Evolutionary conservation across 35 echinoderm and acorn worm species (phyloP), one percentile per base, ranked within the genome.

Genomic region (Ptychodera flava): DNA sequence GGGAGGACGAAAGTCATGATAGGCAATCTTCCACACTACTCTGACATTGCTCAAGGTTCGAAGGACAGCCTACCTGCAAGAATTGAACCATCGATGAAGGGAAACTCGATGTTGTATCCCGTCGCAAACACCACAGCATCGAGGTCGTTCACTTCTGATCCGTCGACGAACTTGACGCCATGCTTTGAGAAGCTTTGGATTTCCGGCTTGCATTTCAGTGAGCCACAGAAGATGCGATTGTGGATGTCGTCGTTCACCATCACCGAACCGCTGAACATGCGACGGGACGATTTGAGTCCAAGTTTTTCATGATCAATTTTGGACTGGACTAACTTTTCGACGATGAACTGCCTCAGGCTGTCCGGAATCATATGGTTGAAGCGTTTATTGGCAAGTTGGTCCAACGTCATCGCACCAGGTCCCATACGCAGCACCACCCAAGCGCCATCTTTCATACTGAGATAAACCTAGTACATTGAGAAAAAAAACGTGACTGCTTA

Each of bases 61-160:
- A n/a, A n/a, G n/a, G n/a, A n/a, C n/a, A n/a, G n/a, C n/a, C n/a
- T 81, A 93, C 91, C 91, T 78, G 76, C 77, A 15, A 93, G 35
- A 16, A 93, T 32, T n/a, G 79, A 38, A 37, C 79, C 28, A 29
- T 38, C 76, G 22, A 93, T 36, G 77, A 93, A 93, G 30, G 91
- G 91, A 34, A 86, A 37, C 1, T 86, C 85, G 0, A 89, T 38
- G n/a, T 80, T n/a, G 52, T 93, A 93, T 1, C 91, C 91, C 0
- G 91, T 93, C 32, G 88, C 91, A 89, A 84, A 93, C 12, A 93
- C 78, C 1, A 93, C 85, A 16, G 32, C 78, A 31, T 93, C 91
- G 22, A 93, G 35, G 52, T 89, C 35, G 22, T 89, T 79, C 0
- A 87, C 79, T 37, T 14, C 37, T 1, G 81, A 36, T 28, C 91